These are phyloP conservation scores for Mus pahari DNA, from an alignment of 2,113 vertebrate genomes.

Conservation along the genomic window DNA sequence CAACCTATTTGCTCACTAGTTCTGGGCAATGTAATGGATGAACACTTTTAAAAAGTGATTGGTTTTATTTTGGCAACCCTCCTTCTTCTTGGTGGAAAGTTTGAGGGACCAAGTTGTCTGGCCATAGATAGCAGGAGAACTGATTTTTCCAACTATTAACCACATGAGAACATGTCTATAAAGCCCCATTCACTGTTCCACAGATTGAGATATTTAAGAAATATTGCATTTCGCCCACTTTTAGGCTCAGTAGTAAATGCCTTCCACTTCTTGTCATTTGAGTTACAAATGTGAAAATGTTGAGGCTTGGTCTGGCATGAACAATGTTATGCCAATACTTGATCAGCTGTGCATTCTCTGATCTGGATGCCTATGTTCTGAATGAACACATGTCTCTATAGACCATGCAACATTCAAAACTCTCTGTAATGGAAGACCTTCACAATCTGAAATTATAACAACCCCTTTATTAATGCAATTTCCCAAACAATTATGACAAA, in stretches of 20 bases:
- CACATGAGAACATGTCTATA: not conserved
- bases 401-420: not conserved
- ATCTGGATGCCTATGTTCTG: not conserved
- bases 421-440: not conserved
- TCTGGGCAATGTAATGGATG: not conserved
- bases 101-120: not conserved
- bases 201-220: not conserved
- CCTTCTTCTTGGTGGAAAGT: not conserved
- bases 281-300: not conserved
- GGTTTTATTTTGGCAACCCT: not conserved
- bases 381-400: not conserved
- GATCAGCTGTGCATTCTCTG: fast-evolving
- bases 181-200: too few species aligned
- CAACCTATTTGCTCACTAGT: too few species aligned
- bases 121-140: not conserved
- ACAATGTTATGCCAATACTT: fast-evolving
- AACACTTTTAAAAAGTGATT: not conserved
- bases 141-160: not conserved
- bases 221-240: not conserved
- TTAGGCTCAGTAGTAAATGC: not conserved
- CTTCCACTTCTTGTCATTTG: not conserved
- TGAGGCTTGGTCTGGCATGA: not conserved
- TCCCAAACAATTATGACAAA: not conserved
- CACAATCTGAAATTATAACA: not conserved
- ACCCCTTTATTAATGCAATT: not conserved